Percentiles rank a stretch among this genome's conserved stretches.
These are phyloP conservation scores for Megalops cyprinoides DNA, from an alignment of 2,797 vertebrate genomes.

Conservation along the genomic window DNA sequence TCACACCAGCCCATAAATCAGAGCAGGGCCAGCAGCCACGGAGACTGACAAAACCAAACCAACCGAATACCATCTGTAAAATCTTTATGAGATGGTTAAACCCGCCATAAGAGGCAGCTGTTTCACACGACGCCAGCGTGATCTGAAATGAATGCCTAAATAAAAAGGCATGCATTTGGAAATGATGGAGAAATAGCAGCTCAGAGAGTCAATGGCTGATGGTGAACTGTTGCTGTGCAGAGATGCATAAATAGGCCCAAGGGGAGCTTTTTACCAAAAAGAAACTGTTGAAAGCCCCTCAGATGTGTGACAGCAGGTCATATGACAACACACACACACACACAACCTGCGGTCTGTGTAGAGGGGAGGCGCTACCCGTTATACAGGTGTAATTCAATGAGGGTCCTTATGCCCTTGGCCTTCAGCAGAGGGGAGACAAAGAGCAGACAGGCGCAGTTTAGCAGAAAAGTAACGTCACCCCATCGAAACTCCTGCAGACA, in stretches of 20 bases:
- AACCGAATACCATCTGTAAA: neutral
- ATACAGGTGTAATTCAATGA: conserved; percentile 18
- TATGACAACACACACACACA: no score
- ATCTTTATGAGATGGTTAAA: neutral
- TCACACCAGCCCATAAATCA: neutral
- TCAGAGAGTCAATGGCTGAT: no score
- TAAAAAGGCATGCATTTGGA: neutral
- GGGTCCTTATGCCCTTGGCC: neutral
- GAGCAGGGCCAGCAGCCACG: no score
- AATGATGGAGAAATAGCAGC: no score
- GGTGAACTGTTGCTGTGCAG: no score
- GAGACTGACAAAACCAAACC: neutral
- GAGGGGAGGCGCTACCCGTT: neutral
- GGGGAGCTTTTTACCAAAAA: no score
- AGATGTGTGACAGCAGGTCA: no score
- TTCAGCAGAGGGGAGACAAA: neutral
- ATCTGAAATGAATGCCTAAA: no score
- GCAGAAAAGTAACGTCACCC: neutral
- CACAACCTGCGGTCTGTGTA: neutral
- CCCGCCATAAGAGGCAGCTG: neutral
- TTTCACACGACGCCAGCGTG: no score
- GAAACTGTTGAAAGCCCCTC: no score
- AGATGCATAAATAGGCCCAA: no score
- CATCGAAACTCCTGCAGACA: conserved; percentile 31
- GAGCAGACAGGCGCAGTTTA: neutral